phyloP scores from a whole-genome alignment of 2,113 vertebrate species.

The Arenaria interpres region DNA sequence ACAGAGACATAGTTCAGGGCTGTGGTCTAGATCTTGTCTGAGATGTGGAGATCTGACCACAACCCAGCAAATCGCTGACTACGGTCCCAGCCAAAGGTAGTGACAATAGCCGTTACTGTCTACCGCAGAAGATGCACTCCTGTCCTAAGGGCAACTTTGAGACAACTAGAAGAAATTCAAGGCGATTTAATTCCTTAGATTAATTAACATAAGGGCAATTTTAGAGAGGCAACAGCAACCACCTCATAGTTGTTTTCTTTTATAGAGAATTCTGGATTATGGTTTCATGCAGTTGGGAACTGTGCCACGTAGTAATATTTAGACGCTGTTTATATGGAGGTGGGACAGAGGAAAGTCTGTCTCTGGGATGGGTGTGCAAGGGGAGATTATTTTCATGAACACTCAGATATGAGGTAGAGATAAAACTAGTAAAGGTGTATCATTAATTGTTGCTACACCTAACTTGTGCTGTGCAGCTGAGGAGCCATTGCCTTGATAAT shows the following conservation, averaged over 20 bases:
- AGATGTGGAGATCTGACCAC: neutral
- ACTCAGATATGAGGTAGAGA: neutral
- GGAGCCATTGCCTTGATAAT: neutral
- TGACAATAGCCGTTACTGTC: neutral
- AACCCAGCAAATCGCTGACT: neutral
- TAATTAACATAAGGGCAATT: neutral
- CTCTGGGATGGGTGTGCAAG: neutral
- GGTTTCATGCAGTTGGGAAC: neutral
- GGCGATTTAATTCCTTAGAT: neutral
- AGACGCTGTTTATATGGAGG: neutral
- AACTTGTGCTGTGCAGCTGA: neutral
- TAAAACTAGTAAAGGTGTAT: neutral
- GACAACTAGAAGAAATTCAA: neutral
- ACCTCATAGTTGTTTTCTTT: neutral
- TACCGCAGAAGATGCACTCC: neutral
- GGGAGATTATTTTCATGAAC: neutral
- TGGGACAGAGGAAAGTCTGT: neutral
- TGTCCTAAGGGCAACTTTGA: neutral
- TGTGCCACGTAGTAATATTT: neutral
- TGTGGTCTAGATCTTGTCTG: neutral
- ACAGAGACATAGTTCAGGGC: neutral
- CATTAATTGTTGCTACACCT: neutral
- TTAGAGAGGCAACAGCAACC: neutral
- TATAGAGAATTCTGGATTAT: neutral
- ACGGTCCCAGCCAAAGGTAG: neutral